Evolutionary conservation across 2,888 invertebrate species (phyloP).

Genomic region (Drosophila mimica): DNA sequence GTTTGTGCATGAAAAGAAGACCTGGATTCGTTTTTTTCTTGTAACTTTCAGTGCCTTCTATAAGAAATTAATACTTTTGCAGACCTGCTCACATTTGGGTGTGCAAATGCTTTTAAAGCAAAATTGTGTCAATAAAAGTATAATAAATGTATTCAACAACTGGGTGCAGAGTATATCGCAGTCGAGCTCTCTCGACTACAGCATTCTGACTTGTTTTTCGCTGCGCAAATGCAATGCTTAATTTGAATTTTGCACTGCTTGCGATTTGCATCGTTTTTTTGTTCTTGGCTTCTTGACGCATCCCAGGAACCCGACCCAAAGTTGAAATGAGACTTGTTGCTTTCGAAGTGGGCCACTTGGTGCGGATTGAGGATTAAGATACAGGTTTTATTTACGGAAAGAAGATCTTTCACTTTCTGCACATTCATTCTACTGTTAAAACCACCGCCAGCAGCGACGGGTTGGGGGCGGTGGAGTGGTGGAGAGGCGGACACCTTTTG

Average conservation of each 20-base stretch:
- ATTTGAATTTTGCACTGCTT: conserved; percentile 13
- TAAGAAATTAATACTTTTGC: background rate
- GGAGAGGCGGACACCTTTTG: conserved; percentile 22
- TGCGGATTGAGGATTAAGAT: conserved; percentile 23
- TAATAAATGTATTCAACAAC: background rate
- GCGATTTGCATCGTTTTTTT: background rate
- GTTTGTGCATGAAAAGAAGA: background rate
- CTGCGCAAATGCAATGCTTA: conserved; percentile 14
- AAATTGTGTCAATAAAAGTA: background rate
- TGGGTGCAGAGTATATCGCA: background rate
- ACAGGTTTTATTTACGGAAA: conserved; percentile 24
- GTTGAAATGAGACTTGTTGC: background rate
- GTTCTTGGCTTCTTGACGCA: conserved; percentile 18
- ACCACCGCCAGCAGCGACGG: conserved; percentile 18
- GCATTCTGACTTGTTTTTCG: background rate
- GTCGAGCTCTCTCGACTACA: background rate
- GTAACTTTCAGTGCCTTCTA: background rate
- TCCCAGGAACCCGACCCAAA: conserved; percentile 27
- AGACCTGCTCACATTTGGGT: background rate
- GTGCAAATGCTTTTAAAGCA: background rate
- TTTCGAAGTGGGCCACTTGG: background rate
- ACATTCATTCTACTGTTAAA: conserved; percentile 60
- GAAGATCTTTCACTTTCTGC: conserved; percentile 66
- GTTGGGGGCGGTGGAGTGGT: background rate
- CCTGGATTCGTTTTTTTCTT: background rate